Base-by-base conservation (phyloP, 2,113 vertebrate species). In the Polypterus bichir region DNA sequence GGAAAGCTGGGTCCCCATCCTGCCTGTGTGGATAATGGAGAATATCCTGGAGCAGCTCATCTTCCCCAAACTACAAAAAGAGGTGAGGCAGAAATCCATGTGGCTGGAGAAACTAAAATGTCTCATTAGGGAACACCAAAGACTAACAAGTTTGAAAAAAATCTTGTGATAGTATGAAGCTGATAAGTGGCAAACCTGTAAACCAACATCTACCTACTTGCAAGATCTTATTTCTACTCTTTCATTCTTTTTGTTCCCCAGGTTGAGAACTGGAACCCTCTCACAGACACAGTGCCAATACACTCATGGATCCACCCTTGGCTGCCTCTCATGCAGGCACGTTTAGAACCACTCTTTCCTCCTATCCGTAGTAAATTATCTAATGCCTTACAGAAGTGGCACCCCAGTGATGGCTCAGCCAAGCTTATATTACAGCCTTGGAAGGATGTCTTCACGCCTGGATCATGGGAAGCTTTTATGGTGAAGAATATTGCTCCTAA, bases 401-500 rank as follows among this genome's bases (percentile, higher is more conserved):
- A 98, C 65, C 95, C 96, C 62, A 97, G 92, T 0, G 95, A 99
- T 48, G 74, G 91, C 47, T 98, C 96, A 0, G 96, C 96, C 68
- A 93, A 97, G 61, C 92, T 97, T 44, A 99, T 99, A 71, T 86
- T 99, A 1, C 91, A 96, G 82, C 96, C 96, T 9, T 99, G 96
- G 95, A 98, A 91, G 57, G 94, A 93, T 0, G 95, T 99, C 11
- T 97, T 99, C 74, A 94, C 92, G 0, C 91, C 91, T 0, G 94
- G 96, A 3, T 97, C 94, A 0, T 99, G 96, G 96, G 96, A 99
- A 68, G 95, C 96, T 3, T 98, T 99, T 78, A 96, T 97, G 94
- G 83, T 97, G 73, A 98, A 95, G 79, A 98, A 99, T 76, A 98
- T 99, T 0, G 91, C 93, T 65, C 96, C 96, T 45, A 99, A 99